A percentile compares a stretch with the other conserved stretches of the same genome.
Conservation (phyloP, 2,113 vertebrate species). For the Dermatemys mawii region DNA sequence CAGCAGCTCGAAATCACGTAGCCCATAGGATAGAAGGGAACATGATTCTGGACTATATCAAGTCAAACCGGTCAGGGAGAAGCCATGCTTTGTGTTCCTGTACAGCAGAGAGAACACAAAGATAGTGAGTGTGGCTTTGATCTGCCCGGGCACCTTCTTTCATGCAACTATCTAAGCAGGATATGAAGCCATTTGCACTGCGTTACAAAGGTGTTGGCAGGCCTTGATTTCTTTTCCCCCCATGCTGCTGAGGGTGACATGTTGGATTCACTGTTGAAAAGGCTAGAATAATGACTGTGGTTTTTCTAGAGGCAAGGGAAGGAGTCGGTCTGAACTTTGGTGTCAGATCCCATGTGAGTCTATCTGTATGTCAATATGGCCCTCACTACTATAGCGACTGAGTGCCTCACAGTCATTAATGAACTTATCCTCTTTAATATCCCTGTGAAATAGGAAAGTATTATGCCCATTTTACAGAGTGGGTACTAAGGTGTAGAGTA, state of each 20-base stretch:
- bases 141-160: background rate
- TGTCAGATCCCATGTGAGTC: background rate
- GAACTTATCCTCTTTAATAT: background rate
- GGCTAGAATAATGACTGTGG: background rate
- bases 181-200: background rate
- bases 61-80: background rate
- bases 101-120: background rate
- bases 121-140: background rate
- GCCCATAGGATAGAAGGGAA: rapidly evolving
- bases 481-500: background rate
- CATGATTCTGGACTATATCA: background rate
- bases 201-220: rapidly evolving
- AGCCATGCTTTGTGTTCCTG: background rate
- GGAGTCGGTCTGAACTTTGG: background rate
- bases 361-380: background rate
- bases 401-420: background rate
- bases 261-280: background rate
- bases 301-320: background rate
- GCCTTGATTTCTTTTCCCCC: rapidly evolving
- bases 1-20: rapidly evolving
- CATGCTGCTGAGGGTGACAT: background rate
- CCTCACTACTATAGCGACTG: background rate
- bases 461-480: background rate
- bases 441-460: background rate
- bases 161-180: background rate